These are phyloP conservation scores for Lineus longissimus DNA, from an alignment of 1,140 invertebrate genomes.

Conservation along the genomic window DNA sequence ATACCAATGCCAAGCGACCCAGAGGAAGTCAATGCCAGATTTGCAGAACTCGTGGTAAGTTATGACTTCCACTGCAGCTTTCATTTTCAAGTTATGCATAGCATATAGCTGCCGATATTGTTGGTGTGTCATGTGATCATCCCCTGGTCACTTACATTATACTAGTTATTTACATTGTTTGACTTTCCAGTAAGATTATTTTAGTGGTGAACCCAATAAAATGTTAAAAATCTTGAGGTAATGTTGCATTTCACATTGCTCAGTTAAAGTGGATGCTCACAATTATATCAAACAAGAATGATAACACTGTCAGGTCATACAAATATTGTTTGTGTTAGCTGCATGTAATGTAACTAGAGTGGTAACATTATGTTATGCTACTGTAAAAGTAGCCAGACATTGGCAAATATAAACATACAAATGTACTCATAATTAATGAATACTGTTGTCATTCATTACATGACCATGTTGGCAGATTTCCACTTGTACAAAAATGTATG, in stretches of 20 bases:
- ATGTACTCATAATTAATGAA: background rate
- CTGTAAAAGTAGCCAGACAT: background rate
- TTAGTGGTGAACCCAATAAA: too few relatives aligned
- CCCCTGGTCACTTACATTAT: background rate
- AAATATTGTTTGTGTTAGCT: too few relatives aligned
- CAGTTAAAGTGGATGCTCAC: too few relatives aligned
- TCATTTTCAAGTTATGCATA: background rate
- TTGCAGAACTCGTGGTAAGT: constrained; percentile 85
- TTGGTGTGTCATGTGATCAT: background rate
- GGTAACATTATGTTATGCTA: background rate
- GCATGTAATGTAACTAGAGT: too few relatives aligned
- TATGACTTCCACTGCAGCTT: constrained; percentile 3
- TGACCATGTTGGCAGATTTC: too few relatives aligned
- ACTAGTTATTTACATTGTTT: background rate
- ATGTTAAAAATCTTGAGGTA: too few relatives aligned
- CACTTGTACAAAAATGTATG: too few relatives aligned
- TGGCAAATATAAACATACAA: background rate
- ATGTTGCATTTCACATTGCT: too few relatives aligned
- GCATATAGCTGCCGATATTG: background rate
- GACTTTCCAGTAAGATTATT: background rate
- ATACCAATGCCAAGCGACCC: constrained; percentile 82
- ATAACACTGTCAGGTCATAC: too few relatives aligned
- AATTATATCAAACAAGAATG: too few relatives aligned
- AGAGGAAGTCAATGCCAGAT: constrained; percentile 87
- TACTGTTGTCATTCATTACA: background rate